Conservation (phyloP, 2,888 invertebrate genomes). For the Apeira syringaria region DNA sequence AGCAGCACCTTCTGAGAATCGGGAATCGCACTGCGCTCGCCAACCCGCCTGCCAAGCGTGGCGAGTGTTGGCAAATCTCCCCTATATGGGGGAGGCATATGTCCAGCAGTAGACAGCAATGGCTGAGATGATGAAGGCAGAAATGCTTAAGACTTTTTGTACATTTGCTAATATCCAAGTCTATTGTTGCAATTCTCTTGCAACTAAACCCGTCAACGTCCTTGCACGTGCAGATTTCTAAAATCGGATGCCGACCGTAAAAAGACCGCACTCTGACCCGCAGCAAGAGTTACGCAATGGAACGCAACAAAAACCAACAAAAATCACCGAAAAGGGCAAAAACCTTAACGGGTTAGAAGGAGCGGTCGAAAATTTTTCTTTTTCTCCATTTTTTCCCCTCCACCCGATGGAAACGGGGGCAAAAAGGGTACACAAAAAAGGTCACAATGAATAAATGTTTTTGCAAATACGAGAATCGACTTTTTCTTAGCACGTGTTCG, state of each 20-base stretch:
- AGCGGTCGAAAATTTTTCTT: conserved; percentile 31
- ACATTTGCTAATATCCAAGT: too few species aligned
- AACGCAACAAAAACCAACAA: conserved; percentile 49
- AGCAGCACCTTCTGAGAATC: too few species aligned
- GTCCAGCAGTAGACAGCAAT: too few species aligned
- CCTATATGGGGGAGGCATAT: too few species aligned
- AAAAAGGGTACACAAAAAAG: conserved; percentile 67
- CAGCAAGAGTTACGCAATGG: conserved; percentile 55
- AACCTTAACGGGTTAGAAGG: conserved; percentile 68
- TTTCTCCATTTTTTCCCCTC: conserved; percentile 52
- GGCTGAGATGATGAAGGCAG: too few species aligned
- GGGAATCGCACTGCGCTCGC: too few species aligned
- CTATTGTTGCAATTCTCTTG: not conserved
- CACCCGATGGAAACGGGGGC: conserved; percentile 62
- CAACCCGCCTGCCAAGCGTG: too few species aligned
- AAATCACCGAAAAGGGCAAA: conserved; percentile 58
- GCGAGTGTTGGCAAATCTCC: too few species aligned
- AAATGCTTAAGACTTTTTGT: too few species aligned
- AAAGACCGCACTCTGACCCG: conserved; percentile 33
- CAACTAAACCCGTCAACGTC: conserved; percentile 10
- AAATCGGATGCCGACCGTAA: conserved; percentile 18
- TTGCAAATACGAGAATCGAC: conserved; percentile 69
- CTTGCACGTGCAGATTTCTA: conserved; percentile 17
- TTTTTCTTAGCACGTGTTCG: conserved; percentile 77
- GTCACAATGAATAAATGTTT: conserved; percentile 70